phyloP scores from a whole-genome alignment of 2,113 vertebrate species.

The Lota lota region DNA sequence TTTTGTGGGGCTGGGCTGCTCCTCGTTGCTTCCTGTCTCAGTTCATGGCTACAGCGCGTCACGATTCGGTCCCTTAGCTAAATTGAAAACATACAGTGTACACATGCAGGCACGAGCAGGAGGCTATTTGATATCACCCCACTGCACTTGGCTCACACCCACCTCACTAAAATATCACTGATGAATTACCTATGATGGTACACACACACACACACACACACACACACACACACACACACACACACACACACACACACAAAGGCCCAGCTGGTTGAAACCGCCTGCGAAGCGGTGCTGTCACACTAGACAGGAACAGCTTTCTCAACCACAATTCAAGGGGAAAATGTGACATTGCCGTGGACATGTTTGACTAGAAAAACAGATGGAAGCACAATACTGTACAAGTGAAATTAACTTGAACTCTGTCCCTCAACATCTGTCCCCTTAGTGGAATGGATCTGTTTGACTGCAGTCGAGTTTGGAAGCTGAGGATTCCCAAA shows the following conservation, averaged over 20 bases:
- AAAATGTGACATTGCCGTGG: background rate
- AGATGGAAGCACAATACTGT: slow-evolving; percentile 27
- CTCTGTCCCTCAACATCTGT: slow-evolving; percentile 49
- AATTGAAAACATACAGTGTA: slow-evolving; percentile 29
- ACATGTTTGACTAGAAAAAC: slow-evolving; percentile 17
- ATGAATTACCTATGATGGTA: background rate
- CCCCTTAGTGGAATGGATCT: slow-evolving; percentile 18
- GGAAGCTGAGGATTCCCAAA: slow-evolving; percentile 52
- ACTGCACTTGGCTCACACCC: too few relatives aligned
- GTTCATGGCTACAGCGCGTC: slow-evolving; percentile 39
- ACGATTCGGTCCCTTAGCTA: slow-evolving; percentile 40
- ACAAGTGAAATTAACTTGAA: slow-evolving; percentile 41
- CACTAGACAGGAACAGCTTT: background rate
- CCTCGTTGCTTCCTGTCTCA: slow-evolving; percentile 54
- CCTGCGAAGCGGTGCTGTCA: too few relatives aligned
- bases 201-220: background rate
- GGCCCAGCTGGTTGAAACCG: too few relatives aligned
- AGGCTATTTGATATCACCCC: slow-evolving; percentile 35
- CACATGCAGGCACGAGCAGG: slow-evolving; percentile 26
- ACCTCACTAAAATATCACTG: slow-evolving; percentile 5
- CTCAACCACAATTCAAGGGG: background rate
- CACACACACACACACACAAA: too few relatives aligned
- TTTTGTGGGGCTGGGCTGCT: slow-evolving; percentile 50
- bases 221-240: too few relatives aligned
- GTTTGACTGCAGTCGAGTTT: slow-evolving; percentile 37